phyloP scores from a whole-genome alignment of 2,797 vertebrate genomes.

The Myotis planiceps region DNA sequence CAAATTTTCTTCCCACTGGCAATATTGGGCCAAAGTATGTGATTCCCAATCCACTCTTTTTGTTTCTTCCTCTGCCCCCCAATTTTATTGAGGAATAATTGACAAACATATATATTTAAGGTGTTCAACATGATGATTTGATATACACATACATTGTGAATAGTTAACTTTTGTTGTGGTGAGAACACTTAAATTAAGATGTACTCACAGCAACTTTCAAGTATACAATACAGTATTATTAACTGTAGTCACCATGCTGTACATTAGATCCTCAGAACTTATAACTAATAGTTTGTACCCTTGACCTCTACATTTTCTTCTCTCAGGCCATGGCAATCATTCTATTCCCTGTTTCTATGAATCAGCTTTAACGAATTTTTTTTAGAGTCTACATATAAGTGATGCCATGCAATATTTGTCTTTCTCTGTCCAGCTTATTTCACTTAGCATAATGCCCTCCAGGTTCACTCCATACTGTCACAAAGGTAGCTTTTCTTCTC shows the following conservation, averaged over 20 bases:
- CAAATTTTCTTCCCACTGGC: not conserved
- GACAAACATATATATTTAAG: not conserved
- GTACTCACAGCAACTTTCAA: not conserved
- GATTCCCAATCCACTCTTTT: not conserved
- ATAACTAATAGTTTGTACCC: not conserved
- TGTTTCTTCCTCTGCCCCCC: not conserved
- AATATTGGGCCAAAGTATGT: not conserved
- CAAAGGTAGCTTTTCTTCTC: not conserved
- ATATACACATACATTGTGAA: not conserved
- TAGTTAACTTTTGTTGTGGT: not conserved
- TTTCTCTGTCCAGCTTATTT: slow-evolving; percentile 6
- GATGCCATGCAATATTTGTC: not conserved
- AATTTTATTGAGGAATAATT: not conserved
- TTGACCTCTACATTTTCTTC: not conserved
- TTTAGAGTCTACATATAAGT: not conserved
- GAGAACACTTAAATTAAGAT: not conserved
- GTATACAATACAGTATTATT: not conserved
- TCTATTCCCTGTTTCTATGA: not conserved
- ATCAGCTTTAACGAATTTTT: not conserved
- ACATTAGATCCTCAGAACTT: not conserved
- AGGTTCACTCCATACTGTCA: not conserved
- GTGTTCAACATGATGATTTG: not conserved
- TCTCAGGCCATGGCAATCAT: not conserved
- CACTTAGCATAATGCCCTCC: not conserved
- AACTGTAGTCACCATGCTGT: not conserved